Evolutionary conservation across 2,888 invertebrate species (phyloP), one percentile per base, ranked within the genome.

Genomic region (Meteorus cinctellus): DNA sequence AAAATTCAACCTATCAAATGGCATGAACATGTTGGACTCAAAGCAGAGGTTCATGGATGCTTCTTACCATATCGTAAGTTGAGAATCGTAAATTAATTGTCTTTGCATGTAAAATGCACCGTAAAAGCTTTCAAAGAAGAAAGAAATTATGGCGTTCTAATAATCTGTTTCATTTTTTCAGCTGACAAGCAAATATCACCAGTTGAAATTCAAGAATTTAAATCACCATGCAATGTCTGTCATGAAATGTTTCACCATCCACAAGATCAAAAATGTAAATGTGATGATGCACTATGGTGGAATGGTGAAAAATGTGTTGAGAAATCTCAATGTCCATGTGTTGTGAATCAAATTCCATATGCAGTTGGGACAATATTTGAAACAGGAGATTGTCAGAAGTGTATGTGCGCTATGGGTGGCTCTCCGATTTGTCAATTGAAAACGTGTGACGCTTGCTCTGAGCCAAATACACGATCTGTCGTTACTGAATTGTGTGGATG

Each of bases 41-140:
- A 94, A 76, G 89, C 94, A 0, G 96, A 97, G 84, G 92, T 96
- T 0, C 90, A 94, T 16, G 97, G 97, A 6, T 97, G 97, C 86
- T 96, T 92, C 82, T 90, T 93, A 81, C 93, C 94, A 1, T 96
- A 96, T 86, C 91, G 70, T 77, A 66, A 79, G 74, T 69, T 63
- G 29, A 34, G 19, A 31, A 55, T 41, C 12, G 6, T 2, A 24
- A 24, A 12, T 8, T 41, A 8, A 41, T 8, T 41, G 8, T 41
- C 8, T 41, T 41, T 6, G 0, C 8, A 12, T 41, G 12, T 12
- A 41, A 8, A 41, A 41, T 41, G 8, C 34, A 34, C 34, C 1
- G 8, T 34, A 34, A 0, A 41, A 8, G 0, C 0, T 6, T 41
- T 41, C 8, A 41, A 6, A 4, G 12, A 41, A 34, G 8, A 34